Percentiles rank a stretch among this genome's conserved stretches.
phyloP scores from a whole-genome alignment of 2,888 invertebrate genomes.

The Strigamia transsilvanica region DNA sequence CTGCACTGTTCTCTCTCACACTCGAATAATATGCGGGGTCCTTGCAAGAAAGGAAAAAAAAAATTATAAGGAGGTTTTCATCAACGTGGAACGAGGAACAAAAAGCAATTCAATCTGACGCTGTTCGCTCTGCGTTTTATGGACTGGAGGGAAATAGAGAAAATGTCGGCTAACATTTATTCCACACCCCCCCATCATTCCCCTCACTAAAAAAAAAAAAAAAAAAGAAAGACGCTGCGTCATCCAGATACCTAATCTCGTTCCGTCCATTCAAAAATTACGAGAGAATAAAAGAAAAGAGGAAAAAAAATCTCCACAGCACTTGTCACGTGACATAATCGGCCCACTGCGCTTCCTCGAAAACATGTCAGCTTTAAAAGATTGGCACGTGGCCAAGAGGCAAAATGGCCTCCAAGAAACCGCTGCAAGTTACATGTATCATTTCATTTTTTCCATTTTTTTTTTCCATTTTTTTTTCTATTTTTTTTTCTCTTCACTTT shows the following conservation, averaged over 20 bases:
- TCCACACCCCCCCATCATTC: background rate
- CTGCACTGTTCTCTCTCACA: conserved; percentile 80
- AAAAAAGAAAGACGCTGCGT: background rate
- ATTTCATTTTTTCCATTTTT: too few relatives aligned
- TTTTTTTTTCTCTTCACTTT: background rate
- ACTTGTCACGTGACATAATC: conserved; percentile 9
- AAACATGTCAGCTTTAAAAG: conserved; percentile 20
- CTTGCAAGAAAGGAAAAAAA: conserved; percentile 59
- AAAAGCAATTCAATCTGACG: conserved; percentile 24
- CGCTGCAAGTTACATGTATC: background rate
- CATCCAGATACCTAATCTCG: background rate
- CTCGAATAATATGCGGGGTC: conserved; percentile 84
- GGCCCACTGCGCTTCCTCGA: background rate
- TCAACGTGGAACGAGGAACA: background rate
- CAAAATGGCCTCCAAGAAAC: conserved; percentile 35
- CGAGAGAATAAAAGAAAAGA: background rate
- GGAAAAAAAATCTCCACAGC: background rate
- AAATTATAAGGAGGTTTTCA: background rate
- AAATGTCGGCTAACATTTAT: conserved; percentile 1
- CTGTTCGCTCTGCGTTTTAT: background rate
- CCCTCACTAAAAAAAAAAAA: background rate
- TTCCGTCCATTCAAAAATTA: conserved; percentile 6
- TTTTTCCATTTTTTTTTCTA: background rate
- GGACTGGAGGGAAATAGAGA: background rate
- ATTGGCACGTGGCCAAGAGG: background rate